Base-by-base conservation (phyloP, 2,888 invertebrate genomes). In the Epinotia nisella region DNA sequence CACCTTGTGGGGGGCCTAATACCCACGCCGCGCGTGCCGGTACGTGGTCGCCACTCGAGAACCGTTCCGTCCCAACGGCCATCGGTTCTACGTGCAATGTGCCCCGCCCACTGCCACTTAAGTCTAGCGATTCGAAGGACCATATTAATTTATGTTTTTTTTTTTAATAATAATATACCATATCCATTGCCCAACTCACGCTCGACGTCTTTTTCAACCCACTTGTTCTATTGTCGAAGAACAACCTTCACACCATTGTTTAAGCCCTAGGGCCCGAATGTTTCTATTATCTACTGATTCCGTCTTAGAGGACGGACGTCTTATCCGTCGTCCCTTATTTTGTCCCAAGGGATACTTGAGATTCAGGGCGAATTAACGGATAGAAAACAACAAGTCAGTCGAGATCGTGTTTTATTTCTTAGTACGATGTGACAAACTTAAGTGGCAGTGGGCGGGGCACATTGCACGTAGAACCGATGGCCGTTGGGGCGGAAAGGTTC, bases 241-340 rank as follows among this genome's bases (percentile, higher is more conserved):
- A 29, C 58, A 49, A 49, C 49, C 49, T 49, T 29, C n/a, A 15
- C 21, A 29, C 58, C 29, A 58, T 58, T 29, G 58, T 58, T 58
- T 58, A 29, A 13, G 21, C 64, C 41, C 39, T 15, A 45, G 55
- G 19, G 35, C 39, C 35, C 35, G 17, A 58, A 39, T 45, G 56
- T 58, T 66, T 56, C 56, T 67, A 45, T 67, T 67, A 67, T 45
- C 56, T 19, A 67, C 24, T 67, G 58, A 67, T 56, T 56, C 66
- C 41, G 11, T 56, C 56, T 56, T 24, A 11, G 21, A 41, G 66
- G 56, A 67, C 39, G 66, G 56, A 67, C 39, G 17, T 67, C 66
- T 67, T 67, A 67, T 67, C 56, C n/a, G 45, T 66, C 35, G 55
- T 66, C 35, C 53, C 65, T 66, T 21, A 56, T 66, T 66, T 41